These are phyloP conservation scores for Piezodorus guildinii DNA, from an alignment of 1,140 invertebrate genomes.

Conservation along the genomic window DNA sequence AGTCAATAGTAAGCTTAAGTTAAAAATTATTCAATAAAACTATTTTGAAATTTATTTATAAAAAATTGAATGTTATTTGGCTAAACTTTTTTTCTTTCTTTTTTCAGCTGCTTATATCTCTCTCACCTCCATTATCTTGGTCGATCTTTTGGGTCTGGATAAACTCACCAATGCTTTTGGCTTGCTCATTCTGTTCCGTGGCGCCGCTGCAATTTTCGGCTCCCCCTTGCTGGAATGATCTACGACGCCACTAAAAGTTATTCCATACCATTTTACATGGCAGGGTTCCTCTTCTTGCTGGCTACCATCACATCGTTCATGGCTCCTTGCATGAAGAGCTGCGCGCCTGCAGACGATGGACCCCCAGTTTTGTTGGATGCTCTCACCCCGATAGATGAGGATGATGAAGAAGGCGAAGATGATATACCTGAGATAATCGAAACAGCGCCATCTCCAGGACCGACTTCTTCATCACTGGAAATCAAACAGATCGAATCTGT, in stretches of 20 bases:
- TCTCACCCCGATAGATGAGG: conserved; percentile 66
- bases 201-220: conserved; percentile 77
- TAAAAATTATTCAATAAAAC: no score
- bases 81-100: conserved; percentile 20
- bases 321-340: conserved; percentile 62
- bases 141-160: conserved; percentile 88
- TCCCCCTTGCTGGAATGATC: conserved; percentile 73
- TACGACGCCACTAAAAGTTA: conserved; percentile 79
- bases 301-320: conserved; percentile 75
- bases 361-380: conserved; percentile 51
- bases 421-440: conserved; percentile 46
- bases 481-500: conserved; percentile 55
- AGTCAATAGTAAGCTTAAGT: no score
- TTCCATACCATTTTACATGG: conserved; percentile 82
- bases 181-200: conserved; percentile 85
- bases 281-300: conserved; percentile 74
- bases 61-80: no score
- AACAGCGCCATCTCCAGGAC: conserved; percentile 46
- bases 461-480: conserved; percentile 32
- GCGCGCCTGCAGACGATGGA: conserved; percentile 36
- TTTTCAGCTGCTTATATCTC: conserved; percentile 89
- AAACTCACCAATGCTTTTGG: conserved; percentile 95
- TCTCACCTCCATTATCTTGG: conserved; percentile 92
- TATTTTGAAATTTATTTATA: no score
- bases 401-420: conserved; percentile 54